Conservation (phyloP, 2,797 vertebrate genomes). For the Tachyglossus aculeatus region DNA sequence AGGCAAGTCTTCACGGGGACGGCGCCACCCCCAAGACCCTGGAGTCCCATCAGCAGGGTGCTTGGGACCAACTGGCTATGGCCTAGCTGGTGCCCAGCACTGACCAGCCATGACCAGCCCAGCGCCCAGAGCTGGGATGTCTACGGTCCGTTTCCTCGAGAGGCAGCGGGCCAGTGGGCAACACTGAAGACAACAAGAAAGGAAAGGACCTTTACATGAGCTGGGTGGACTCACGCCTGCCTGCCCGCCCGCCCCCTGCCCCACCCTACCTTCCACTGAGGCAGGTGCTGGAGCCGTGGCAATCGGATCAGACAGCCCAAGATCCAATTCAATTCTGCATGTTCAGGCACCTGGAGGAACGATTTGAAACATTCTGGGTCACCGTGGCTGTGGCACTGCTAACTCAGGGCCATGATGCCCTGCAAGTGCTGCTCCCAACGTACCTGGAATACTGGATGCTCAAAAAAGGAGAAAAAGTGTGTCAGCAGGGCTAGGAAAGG, state of each 20-base stretch:
- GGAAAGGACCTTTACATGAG: not conserved
- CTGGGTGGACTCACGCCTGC: not conserved
- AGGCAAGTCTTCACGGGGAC: too few species aligned
- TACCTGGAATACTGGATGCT: not conserved
- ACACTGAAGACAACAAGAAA: not conserved
- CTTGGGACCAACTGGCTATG: too few species aligned
- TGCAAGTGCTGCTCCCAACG: not conserved
- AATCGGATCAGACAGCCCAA: conserved; percentile 90
- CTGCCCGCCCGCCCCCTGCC: not conserved
- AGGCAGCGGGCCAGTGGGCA: not conserved
- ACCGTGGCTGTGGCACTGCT: not conserved
- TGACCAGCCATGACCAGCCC: too few species aligned
- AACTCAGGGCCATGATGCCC: not conserved
- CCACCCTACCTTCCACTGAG: conserved; percentile 92
- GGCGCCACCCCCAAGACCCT: too few species aligned
- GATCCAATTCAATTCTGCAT: conserved; percentile 92
- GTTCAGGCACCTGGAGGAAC: conserved; percentile 85
- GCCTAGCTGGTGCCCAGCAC: too few species aligned
- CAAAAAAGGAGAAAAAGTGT: not conserved
- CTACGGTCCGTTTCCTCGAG: too few species aligned
- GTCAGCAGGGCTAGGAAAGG: too few species aligned
- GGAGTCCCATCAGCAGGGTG: too few species aligned
- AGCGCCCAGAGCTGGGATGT: too few species aligned
- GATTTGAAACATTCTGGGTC: conserved; percentile 6
- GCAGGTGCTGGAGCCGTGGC: conserved; percentile 89